Percentiles rank a stretch among this genome's conserved stretches.
phyloP scores from a whole-genome alignment of 2,113 vertebrate genomes.

The Pomatostomus ruficeps region DNA sequence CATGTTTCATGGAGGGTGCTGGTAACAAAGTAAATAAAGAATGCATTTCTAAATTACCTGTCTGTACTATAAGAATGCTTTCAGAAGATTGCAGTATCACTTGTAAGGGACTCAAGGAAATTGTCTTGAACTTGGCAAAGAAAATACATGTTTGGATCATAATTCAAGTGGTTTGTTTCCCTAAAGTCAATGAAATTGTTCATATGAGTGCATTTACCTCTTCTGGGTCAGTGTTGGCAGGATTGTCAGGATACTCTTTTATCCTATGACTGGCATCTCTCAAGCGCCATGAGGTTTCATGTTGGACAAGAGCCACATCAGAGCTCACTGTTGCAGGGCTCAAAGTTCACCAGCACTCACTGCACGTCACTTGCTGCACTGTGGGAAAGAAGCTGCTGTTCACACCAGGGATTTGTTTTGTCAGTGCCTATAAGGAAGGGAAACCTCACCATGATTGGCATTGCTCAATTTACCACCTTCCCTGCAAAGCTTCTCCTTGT shows the following conservation, averaged over 20 bases:
- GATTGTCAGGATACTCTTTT: background rate
- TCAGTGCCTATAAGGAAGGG: background rate
- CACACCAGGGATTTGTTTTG: background rate
- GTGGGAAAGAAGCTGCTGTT: background rate
- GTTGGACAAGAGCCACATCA: background rate
- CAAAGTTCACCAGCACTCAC: background rate
- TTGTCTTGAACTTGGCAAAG: background rate
- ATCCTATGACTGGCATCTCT: background rate
- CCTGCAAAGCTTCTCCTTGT: background rate
- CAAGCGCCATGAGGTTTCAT: background rate
- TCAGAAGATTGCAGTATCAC: background rate
- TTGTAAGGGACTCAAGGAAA: background rate
- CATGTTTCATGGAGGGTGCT: background rate
- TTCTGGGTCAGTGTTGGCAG: background rate
- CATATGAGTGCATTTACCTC: background rate
- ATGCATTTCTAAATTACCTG: background rate
- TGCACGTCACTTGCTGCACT: rapidly evolving
- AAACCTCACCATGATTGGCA: background rate
- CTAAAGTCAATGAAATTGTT: background rate
- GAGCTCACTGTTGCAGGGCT: background rate
- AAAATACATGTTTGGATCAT: background rate
- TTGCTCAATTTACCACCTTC: background rate
- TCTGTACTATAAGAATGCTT: background rate
- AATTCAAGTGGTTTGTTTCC: background rate
- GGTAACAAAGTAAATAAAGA: background rate